A percentile compares a stretch with the other conserved stretches of the same genome.
These are phyloP conservation scores for Genyomyrus donnyi DNA, from an alignment of 2,113 vertebrate genomes.

Conservation along the genomic window DNA sequence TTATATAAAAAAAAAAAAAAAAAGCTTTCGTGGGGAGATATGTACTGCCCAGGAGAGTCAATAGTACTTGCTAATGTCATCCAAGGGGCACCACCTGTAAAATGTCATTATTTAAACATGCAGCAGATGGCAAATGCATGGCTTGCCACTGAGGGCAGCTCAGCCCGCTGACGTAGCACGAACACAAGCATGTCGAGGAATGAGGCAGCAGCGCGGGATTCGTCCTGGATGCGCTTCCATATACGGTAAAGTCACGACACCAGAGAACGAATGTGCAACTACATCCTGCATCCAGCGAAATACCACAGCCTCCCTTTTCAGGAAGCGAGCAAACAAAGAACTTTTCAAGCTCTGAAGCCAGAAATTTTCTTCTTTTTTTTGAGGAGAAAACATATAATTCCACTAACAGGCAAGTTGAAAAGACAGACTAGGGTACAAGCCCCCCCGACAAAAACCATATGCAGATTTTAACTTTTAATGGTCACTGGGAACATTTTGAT, in stretches of 20 bases:
- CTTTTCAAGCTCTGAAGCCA: background rate
- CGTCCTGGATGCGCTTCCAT: background rate
- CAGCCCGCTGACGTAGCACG: background rate
- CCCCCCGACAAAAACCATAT: background rate
- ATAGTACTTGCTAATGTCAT: background rate
- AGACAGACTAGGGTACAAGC: background rate
- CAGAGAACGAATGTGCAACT: background rate
- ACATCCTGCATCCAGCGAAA: background rate
- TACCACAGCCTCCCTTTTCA: background rate
- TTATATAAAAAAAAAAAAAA: background rate
- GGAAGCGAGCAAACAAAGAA: background rate
- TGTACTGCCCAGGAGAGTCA: background rate
- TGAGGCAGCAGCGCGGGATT: background rate
- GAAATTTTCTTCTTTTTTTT: background rate
- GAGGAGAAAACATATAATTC: background rate
- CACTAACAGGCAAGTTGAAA: background rate
- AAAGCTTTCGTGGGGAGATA: background rate
- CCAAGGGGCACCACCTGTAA: background rate
- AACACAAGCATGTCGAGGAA: background rate
- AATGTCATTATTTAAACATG: background rate
- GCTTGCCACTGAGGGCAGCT: background rate
- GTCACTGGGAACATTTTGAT: background rate
- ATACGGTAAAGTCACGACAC: slow-evolving; percentile 11
- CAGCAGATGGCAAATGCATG: background rate
- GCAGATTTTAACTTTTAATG: background rate